Base-by-base conservation (phyloP, 2,888 invertebrate species). In the Hermaeophaga mercurialis region DNA sequence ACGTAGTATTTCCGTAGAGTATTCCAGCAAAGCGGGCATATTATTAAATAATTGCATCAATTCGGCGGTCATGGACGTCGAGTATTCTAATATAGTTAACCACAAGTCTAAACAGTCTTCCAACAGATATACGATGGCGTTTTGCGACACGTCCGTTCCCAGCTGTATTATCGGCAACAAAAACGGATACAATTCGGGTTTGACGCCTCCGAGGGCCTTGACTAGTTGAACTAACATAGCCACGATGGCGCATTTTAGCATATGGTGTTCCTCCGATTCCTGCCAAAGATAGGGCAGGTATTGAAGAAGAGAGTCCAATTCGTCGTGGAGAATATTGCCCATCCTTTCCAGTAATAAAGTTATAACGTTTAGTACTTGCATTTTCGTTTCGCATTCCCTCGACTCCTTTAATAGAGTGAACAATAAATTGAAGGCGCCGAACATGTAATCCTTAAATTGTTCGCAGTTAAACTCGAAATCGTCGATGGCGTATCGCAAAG, bases 41-140 rank as follows among this genome's bases (percentile, higher is more conserved):
- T 91, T 90, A 60, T 84, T 82, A 62, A 89, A 88, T 19, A 96
- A 78, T 67, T 86, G 84, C 72, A 94, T 79, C 38, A 92, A 80
- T 64, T 85, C 84, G 0, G 84, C 82, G 0, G 85, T 84, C 62
- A 86, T 81, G 0, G 81, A 78, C 0, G 89, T 84, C 3, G 88
- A 82, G 73, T 90, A 88, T 75, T 94, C 90, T 58, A 96, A 80
- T 14, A 94, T 84, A 0, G 90, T 89, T 49, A 89, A 81, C 95
- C 96, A 96, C 56, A 97, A 81, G 65, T 94, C 91, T 31, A 96
- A 79, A 1, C 94, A 95, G 74, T 97, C 96, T 77, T 96, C 96
- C 65, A 95, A 79, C 47, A 96, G 82, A 76, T 96, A 96, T 48
- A 96, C 90, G 75, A 94, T 91, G 0, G 89, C 85, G 50, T 87